Conservation (phyloP, 2,113 vertebrate genomes). For the Hassar affinis region DNA sequence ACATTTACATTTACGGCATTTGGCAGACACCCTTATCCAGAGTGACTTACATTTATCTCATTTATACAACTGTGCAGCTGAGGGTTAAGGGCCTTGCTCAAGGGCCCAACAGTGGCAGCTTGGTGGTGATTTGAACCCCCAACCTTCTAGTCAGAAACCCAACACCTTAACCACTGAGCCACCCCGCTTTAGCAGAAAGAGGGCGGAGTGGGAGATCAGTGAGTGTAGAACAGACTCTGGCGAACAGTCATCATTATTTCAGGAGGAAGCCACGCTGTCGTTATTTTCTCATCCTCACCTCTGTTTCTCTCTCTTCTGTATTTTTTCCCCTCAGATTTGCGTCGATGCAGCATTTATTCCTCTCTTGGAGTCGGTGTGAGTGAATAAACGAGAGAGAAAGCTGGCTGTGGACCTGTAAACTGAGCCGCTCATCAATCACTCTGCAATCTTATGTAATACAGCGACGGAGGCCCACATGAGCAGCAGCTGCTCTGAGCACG, state of each 20-base stretch:
- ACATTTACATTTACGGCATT: too few relatives aligned
- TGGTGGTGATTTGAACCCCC: too few relatives aligned
- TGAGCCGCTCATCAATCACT: constrained; percentile 49
- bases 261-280: background rate
- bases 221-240: background rate
- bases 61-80: too few relatives aligned
- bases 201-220: background rate
- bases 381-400: constrained; percentile 13
- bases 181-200: background rate
- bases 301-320: background rate
- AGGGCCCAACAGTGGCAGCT: too few relatives aligned
- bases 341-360: background rate
- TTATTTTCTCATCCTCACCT: constrained; percentile 4
- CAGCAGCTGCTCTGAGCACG: constrained; percentile 36
- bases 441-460: constrained; percentile 48
- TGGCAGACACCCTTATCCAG: too few relatives aligned
- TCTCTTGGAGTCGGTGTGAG: background rate
- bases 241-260: background rate
- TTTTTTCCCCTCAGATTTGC: background rate
- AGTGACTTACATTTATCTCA: too few relatives aligned
- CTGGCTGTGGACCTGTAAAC: constrained; percentile 39
- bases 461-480: constrained; percentile 27
- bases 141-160: too few relatives aligned
- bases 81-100: too few relatives aligned
- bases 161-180: too few relatives aligned